A percentile compares a stretch with the other conserved stretches of the same genome.
Conservation (phyloP, 2,797 vertebrate genomes). For the Myripristis murdjan region DNA sequence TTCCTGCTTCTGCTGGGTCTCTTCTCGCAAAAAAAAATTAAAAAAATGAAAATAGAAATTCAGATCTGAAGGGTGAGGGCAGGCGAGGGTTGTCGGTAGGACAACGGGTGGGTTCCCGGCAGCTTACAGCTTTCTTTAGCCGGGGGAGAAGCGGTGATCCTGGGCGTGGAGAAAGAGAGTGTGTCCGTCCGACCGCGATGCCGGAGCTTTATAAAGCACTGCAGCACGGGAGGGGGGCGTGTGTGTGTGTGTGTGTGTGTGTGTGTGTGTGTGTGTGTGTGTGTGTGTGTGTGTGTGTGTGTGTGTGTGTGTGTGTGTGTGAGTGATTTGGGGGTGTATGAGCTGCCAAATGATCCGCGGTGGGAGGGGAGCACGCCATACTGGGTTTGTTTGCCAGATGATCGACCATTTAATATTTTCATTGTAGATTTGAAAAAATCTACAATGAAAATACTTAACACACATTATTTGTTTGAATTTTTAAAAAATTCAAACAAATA, state of each 20-base stretch:
- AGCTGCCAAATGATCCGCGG: conserved; percentile 38
- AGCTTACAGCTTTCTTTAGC: background rate
- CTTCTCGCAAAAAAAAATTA: background rate
- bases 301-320: no score
- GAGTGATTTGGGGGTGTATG: conserved; percentile 13
- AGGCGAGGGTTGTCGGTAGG: no score
- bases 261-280: background rate
- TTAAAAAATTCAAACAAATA: no score
- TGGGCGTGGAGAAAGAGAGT: background rate
- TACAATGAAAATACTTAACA: no score
- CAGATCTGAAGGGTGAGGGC: no score
- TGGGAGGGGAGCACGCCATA: conserved; percentile 6
- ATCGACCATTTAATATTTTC: no score
- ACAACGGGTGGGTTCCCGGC: background rate
- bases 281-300: no score
- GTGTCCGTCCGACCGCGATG: no score
- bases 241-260: conserved; percentile 26
- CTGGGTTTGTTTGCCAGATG: no score
- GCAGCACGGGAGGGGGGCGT: background rate
- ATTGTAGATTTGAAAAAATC: no score
- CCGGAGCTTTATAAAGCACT: conserved; percentile 20
- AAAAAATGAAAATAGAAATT: no score
- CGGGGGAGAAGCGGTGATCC: background rate
- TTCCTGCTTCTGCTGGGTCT: background rate
- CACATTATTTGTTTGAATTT: no score